Conservation (phyloP, 2,797 vertebrate species). For the Streptopelia turtur region DNA sequence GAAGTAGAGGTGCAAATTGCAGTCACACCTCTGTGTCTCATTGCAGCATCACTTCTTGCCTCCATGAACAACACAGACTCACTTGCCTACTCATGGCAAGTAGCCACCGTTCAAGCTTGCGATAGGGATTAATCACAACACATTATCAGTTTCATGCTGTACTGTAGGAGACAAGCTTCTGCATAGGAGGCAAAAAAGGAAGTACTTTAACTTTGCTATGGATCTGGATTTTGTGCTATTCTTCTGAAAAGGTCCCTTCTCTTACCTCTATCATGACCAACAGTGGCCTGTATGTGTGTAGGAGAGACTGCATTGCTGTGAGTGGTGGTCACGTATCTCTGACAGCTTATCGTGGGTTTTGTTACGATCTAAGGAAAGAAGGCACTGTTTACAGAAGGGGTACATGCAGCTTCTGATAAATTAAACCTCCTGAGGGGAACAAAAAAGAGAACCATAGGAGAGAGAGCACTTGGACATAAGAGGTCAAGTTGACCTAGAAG, state of each 20-base stretch:
- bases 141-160: conserved; percentile 11
- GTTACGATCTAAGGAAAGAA: not conserved
- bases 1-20: conserved; percentile 76
- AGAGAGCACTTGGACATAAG: not conserved
- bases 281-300: not conserved
- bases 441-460: not conserved
- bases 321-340: not conserved
- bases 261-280: not conserved
- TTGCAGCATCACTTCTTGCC: conserved; percentile 70
- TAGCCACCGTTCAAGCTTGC: conserved; percentile 65
- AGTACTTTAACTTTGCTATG: not conserved
- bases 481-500: not conserved
- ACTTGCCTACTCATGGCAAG: conserved; percentile 49
- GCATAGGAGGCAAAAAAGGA: not conserved
- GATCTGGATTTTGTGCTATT: not conserved
- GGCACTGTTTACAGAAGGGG: conserved; percentile 13
- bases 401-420: conserved; percentile 30
- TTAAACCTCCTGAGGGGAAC: not conserved
- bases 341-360: not conserved
- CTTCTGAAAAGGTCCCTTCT: not conserved
- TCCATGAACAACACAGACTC: conserved; percentile 70
- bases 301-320: not conserved
- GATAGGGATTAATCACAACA: conserved; percentile 65
- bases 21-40: conserved; percentile 72
- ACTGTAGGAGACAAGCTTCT: not conserved